A percentile compares a stretch with the other conserved stretches of the same genome.
These are phyloP conservation scores for cattle (Bos taurus) DNA, from an alignment of 2,113 vertebrate genomes.

Conservation along the genomic window ARS-UCD2.0 NC_037348.1:43818001-43818500, in stretches of 20 bases:
- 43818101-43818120: not conserved
- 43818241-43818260: not conserved
- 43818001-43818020: not conserved
- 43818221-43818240: not conserved
- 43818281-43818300: rapidly evolving
- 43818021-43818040: not conserved
- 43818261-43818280: not conserved
- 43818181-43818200: not conserved
- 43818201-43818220: not conserved
- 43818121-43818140: not conserved
- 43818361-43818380: not conserved
- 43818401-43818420: not conserved
- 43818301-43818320: not conserved
- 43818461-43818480: not conserved
- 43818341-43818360: not conserved
- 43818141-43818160: not conserved
- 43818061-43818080: not conserved
- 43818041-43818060: not conserved
- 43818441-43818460: not conserved
- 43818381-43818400: not conserved
- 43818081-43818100: not conserved
- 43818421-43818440: not conserved
- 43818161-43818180: not conserved
- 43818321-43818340: not conserved
- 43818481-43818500: not conserved